phyloP scores from a whole-genome alignment of 1,140 invertebrate species.

The Paralvinella palmiformis region DNA sequence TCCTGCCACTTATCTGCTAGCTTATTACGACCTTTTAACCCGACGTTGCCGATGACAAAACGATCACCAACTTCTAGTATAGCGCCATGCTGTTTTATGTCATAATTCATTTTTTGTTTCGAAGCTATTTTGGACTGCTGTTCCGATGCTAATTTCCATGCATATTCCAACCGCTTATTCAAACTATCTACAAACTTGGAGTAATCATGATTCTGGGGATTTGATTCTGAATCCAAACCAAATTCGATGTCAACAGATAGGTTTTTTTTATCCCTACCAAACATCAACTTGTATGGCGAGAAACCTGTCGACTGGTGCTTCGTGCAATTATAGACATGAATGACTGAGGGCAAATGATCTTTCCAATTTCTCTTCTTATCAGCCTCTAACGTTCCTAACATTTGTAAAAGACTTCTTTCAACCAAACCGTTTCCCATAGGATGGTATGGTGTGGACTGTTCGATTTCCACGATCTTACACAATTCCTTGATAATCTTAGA shows the following conservation, averaged over 20 bases:
- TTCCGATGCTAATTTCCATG: neutral
- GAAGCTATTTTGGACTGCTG: neutral
- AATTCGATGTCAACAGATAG: slow-evolving; percentile 23
- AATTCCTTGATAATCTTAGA: slow-evolving; percentile 23
- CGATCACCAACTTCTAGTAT: slow-evolving; percentile 8
- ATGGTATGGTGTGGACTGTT: slow-evolving; percentile 26
- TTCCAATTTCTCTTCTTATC: slow-evolving; percentile 17
- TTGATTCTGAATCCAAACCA: neutral
- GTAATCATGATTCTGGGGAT: neutral
- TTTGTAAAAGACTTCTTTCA: slow-evolving; percentile 24
- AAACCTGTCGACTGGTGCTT: slow-evolving; percentile 25
- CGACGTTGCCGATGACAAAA: neutral
- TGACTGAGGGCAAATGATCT: slow-evolving; percentile 3
- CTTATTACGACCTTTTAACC: neutral
- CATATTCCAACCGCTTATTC: neutral
- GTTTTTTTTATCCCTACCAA: slow-evolving; percentile 28
- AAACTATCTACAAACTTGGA: neutral
- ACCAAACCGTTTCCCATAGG: slow-evolving; percentile 27
- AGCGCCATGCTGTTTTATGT: neutral
- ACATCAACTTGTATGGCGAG: slow-evolving; percentile 29
- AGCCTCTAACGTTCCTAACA: slow-evolving; percentile 20
- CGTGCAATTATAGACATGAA: slow-evolving; percentile 22
- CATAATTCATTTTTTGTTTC: neutral
- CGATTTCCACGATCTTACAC: slow-evolving; percentile 21
- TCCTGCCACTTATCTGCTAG: slow-evolving; percentile 1